Percentiles rank a stretch among this genome's conserved stretches.
These are phyloP conservation scores for Lerema accius DNA, from an alignment of 1,140 invertebrate species.

Conservation along the genomic window DNA sequence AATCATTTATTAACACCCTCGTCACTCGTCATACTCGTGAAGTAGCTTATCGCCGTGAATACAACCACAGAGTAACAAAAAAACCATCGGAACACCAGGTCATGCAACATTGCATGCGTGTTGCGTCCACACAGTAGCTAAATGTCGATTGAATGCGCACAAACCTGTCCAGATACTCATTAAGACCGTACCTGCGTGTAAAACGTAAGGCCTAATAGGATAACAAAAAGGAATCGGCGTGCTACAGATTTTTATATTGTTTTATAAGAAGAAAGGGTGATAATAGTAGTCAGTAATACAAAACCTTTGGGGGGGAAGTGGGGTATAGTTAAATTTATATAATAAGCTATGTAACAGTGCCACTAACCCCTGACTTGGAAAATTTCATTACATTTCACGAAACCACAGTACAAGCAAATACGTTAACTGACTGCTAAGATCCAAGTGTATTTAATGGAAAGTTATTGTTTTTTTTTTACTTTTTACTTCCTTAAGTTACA, in stretches of 20 bases:
- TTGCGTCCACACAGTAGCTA: constrained; percentile 43
- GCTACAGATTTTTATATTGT: constrained; percentile 13
- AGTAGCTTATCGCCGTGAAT: too few relatives aligned
- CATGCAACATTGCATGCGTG: constrained; percentile 59
- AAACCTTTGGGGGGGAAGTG: too few relatives aligned
- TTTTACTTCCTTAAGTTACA: constrained; percentile 35
- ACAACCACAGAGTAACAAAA: background rate
- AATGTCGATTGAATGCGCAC: constrained; percentile 32
- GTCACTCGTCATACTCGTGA: background rate
- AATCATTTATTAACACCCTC: too few relatives aligned
- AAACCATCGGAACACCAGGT: constrained; percentile 32
- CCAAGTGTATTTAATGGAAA: background rate
- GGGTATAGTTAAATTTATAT: too few relatives aligned
- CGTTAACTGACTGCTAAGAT: background rate
- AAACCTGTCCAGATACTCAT: constrained; percentile 42
- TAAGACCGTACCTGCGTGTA: constrained; percentile 47
- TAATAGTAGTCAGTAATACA: too few relatives aligned
- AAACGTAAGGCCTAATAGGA: constrained; percentile 36
- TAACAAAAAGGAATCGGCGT: constrained; percentile 24
- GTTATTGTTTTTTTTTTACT: constrained; percentile 29
- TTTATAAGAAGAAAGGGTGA: too few relatives aligned
- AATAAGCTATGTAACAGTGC: too few relatives aligned
- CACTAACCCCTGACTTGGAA: too few relatives aligned
- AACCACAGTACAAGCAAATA: background rate
- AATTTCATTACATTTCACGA: too few relatives aligned